Evolutionary conservation across 2,888 invertebrate species (phyloP).

Genomic region (Auanema freiburgensis): DNA sequence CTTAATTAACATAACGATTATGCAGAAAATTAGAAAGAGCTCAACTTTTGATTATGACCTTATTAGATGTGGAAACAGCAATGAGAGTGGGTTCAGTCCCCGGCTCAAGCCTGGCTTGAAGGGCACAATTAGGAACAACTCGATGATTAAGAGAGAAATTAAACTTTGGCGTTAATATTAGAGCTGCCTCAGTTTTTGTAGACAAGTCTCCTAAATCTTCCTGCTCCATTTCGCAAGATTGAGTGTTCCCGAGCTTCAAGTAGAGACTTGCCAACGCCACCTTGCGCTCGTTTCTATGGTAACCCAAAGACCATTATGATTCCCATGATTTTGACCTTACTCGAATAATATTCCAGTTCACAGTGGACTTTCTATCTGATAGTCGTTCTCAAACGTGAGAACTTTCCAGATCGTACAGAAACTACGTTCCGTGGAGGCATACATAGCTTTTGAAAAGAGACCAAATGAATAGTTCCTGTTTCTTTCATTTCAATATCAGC

Average conservation of each 20-base stretch:
- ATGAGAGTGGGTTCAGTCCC: conserved; percentile 9
- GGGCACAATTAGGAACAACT: conserved; percentile 10
- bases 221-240: not conserved
- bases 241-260: no score
- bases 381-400: no score
- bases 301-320: no score
- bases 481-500: no score
- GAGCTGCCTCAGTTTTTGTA: not conserved
- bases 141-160: conserved; percentile 13
- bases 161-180: not conserved
- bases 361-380: no score
- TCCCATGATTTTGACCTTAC: no score
- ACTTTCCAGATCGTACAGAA: not conserved
- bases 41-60: conserved; percentile 6
- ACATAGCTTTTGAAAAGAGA: no score
- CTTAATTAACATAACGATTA: conserved; percentile 17
- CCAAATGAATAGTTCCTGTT: no score
- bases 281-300: not conserved
- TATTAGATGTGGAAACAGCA: conserved; percentile 16
- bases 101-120: conserved; percentile 10
- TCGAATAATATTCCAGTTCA: no score
- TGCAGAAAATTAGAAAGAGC: not conserved
- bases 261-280: no score
- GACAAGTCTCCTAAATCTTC: not conserved
- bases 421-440: not conserved